Base-by-base conservation (phyloP, 2,113 vertebrate genomes). In the Turdus rufiventris region DNA sequence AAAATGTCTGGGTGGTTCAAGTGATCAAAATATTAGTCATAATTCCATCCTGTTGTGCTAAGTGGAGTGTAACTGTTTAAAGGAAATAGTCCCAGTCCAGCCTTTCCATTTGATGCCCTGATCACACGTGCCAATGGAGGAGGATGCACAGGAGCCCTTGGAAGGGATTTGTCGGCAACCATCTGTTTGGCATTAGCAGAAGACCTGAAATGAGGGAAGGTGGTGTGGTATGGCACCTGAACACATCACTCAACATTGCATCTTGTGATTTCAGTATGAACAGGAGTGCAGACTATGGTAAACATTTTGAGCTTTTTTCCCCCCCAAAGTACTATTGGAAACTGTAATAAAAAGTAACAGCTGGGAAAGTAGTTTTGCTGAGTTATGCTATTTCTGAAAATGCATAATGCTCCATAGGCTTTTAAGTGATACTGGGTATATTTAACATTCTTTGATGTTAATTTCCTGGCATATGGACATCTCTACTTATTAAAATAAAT, bases 381-480 rank as follows among this genome's bases (percentile, higher is more conserved):
- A 96, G 71, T 75, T 48, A 53, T 85, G 63, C 73, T 95, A 34
- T 96, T 97, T 96, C 91, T 73, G 91, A 79, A 97, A 96, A 90
- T 61, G 76, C 60, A 53, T 97, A 96, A 71, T 97, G 47, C 90
- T 96, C 82, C 66, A 76, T 48, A 79, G 85, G 50, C 85, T 96
- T 82, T 96, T 95, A 96, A 95, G 75, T 85, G 82, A 81, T 94
- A 93, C 50, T 95, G 93, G 81, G 93, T 81, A 84, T 85, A 96
- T 97, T 97, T 97, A 96, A 96, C 85, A 90, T 97, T 96, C 88
- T 94, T 96, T 85, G 83, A 96, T 97, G 97, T 98, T 98, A 97
- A 98, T 98, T 98, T 98, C 94, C 96, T 97, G 95, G 77, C 92
- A 97, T 95, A 97, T 97, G 97, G 95, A 96, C 93, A 91, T 97